These are phyloP conservation scores for Rousettus madagascariensis DNA, from an alignment of 2,797 vertebrate genomes.

Conservation along the genomic window DNA sequence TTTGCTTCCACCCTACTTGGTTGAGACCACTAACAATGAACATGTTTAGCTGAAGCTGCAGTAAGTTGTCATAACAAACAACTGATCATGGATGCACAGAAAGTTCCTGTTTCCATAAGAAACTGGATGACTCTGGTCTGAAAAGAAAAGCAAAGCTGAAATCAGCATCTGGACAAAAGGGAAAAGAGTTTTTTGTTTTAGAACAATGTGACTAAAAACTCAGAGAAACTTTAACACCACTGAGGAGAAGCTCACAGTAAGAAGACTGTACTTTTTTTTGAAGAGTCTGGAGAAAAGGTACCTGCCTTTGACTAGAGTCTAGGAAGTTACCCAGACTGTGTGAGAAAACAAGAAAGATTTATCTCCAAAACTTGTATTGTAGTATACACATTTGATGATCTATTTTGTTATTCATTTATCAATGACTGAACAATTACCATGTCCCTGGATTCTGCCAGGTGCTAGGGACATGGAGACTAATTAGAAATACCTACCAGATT, in stretches of 20 bases:
- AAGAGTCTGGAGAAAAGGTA: slow-evolving; percentile 1
- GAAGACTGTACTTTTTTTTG: background rate
- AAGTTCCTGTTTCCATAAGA: slow-evolving; percentile 5
- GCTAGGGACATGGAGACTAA: slow-evolving; percentile 13
- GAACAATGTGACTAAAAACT: slow-evolving; percentile 47
- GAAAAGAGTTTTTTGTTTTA: slow-evolving; percentile 47
- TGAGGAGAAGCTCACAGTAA: background rate
- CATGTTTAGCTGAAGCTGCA: background rate
- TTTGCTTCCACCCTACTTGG: background rate
- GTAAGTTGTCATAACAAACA: slow-evolving; percentile 12
- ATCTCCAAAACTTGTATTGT: slow-evolving; percentile 1
- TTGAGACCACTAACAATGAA: background rate
- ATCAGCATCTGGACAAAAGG: slow-evolving; percentile 43
- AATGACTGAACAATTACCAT: background rate
- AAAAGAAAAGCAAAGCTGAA: slow-evolving; percentile 51
- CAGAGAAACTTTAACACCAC: slow-evolving; percentile 15
- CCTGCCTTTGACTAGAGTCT: background rate
- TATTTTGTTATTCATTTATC: background rate
- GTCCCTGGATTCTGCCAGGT: background rate
- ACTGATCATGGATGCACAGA: slow-evolving; percentile 7
- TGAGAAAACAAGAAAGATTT: background rate
- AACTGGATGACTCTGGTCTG: slow-evolving; percentile 14
- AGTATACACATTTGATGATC: background rate
- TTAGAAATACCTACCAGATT: slow-evolving; percentile 40
- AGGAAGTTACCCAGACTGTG: background rate